phyloP scores from a whole-genome alignment of 2,113 vertebrate genomes.

The Pandion haliaetus region DNA sequence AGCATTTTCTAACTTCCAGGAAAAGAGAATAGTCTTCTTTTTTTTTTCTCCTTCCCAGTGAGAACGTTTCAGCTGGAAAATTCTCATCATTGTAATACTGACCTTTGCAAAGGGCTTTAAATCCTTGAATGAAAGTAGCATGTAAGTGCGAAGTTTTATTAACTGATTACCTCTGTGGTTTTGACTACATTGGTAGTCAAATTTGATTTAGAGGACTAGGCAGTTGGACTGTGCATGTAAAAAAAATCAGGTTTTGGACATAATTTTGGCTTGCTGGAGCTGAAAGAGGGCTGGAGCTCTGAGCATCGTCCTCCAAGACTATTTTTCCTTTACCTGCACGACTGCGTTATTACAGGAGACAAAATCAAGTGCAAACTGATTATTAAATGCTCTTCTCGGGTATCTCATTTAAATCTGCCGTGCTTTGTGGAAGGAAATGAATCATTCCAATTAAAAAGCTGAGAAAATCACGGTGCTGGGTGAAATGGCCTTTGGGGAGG shows the following conservation, averaged over 20 bases:
- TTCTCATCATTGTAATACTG: slow-evolving; percentile 43
- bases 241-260: neutral
- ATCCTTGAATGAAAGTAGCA: slow-evolving; percentile 46
- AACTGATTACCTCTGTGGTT: slow-evolving; percentile 53
- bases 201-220: slow-evolving; percentile 36
- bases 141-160: slow-evolving; percentile 51
- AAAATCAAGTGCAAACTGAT: neutral
- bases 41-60: neutral
- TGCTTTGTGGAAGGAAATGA: slow-evolving; percentile 1
- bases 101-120: slow-evolving; percentile 65
- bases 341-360: neutral
- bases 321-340: neutral
- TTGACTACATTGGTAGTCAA: neutral
- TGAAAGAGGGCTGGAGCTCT: neutral
- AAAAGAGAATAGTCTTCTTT: neutral
- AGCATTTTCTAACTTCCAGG: neutral
- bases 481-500: neutral
- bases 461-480: neutral
- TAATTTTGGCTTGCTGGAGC: neutral
- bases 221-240: neutral
- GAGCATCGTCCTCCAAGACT: neutral
- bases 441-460: slow-evolving; percentile 11
- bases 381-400: neutral
- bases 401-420: neutral
- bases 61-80: slow-evolving; percentile 63